A percentile compares a stretch with the other conserved stretches of the same genome.
Conservation (phyloP, 2,797 vertebrate species). For the Lepidocolaptes lacrymiger region DNA sequence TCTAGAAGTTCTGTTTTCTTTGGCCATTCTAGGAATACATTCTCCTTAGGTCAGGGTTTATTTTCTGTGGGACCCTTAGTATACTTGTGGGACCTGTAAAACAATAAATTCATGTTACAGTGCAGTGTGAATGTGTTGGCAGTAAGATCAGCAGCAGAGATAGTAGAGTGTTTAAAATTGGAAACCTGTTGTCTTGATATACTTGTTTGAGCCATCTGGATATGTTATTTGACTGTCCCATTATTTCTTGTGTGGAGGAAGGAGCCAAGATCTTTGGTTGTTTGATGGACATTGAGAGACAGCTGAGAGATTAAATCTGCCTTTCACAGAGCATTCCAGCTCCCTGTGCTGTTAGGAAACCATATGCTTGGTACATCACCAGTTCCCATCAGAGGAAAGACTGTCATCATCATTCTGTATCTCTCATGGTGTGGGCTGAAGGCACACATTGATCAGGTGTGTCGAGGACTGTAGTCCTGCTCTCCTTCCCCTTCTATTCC, state of each 20-base stretch:
- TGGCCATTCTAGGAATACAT: not conserved
- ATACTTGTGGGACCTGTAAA: not conserved
- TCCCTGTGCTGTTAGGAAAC: conserved; percentile 20
- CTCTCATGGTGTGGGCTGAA: not conserved
- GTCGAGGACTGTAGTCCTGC: not conserved
- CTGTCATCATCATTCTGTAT: not conserved
- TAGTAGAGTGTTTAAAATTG: conserved; percentile 42
- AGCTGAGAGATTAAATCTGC: conserved; percentile 62
- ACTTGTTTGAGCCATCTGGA: conserved; percentile 37
- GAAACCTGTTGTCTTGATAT: conserved; percentile 39
- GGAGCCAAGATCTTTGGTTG: conserved; percentile 45
- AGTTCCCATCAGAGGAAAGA: not conserved
- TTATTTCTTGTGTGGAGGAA: conserved; percentile 7
- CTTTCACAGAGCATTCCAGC: conserved; percentile 31
- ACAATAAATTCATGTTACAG: not conserved
- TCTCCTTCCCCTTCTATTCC: not conserved
- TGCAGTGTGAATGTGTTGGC: not conserved
- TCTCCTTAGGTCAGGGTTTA: not conserved
- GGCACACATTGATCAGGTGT: not conserved
- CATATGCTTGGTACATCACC: not conserved
- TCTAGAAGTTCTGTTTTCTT: not conserved
- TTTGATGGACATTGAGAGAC: conserved; percentile 58
- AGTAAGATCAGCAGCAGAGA: not conserved
- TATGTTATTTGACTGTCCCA: not conserved
- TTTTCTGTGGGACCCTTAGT: not conserved